Evolutionary conservation across 2,113 vertebrate genomes (phyloP), one percentile per base, ranked within the genome.

Genomic region (Cheilinus undulatus): DNA sequence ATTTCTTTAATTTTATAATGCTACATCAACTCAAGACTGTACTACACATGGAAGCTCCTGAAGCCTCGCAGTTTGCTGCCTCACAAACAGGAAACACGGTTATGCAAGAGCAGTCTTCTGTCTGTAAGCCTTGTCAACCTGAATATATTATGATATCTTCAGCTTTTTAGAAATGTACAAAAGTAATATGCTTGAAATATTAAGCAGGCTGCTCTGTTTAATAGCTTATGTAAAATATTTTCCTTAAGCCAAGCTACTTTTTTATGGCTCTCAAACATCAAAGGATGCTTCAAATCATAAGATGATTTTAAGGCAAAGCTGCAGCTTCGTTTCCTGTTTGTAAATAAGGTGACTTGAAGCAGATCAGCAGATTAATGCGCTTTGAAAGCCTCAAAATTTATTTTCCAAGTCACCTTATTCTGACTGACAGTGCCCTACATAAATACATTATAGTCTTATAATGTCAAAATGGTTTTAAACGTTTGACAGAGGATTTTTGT

Each of bases 101-200:
- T 45, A 68, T 52, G 30, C 64, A 28, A 14, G 19, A 52, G 30
- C 48, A 46, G 22, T 54, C 58, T 72, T 54, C 20, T 63, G 26
- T 56, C 10, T 64, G 59, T 60, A 9, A 62, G 19, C 28, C 46
- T 20, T 1, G 19, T 62, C 45, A 60, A 24, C 17, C 12, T 46
- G 58, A 68, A 56, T 51, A 57, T 45, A 23, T 56, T 53, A 30
- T 15, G 28, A 57, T 48, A 65, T 70, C 30, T 24, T 62, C 17
- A 27, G 53, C 40, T 68, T 48, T 22, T 40, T 61, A 28, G 22
- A 65, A 62, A 74, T 67, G 20, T 1, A 80, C 60, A 52, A 19
- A 32, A 57, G 69, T 30, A 19, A 42, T 48, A 62, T 48, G 63
- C 45, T 46, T 82, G 60, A 78, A 83, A 83, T 77, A 82, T 85